phyloP scores from a whole-genome alignment of 2,113 vertebrate genomes.

The Pollachius pollachius region DNA sequence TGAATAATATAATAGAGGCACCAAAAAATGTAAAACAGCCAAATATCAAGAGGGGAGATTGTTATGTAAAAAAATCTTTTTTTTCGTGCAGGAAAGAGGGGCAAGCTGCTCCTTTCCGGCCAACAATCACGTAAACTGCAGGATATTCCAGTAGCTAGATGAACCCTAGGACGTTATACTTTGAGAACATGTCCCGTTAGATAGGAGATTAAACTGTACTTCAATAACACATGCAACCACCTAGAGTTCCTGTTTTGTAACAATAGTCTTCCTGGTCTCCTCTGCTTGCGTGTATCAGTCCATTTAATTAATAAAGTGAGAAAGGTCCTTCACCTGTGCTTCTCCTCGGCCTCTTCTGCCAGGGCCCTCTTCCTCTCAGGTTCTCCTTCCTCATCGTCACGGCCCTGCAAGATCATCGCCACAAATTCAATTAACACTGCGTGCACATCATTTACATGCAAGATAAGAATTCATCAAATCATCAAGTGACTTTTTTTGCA shows the following conservation, averaged over 20 bases:
- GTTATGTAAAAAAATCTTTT: too few relatives aligned
- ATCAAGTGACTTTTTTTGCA: too few relatives aligned
- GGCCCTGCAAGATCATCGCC: constrained; percentile 65
- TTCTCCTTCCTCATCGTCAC: constrained; percentile 68
- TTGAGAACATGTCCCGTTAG: constrained; percentile 2
- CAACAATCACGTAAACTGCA: constrained; percentile 37
- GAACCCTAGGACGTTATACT: constrained; percentile 16
- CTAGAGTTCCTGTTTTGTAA: too few relatives aligned
- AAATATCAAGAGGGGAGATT: too few relatives aligned
- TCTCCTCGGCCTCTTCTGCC: constrained; percentile 68
- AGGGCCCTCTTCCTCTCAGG: constrained; percentile 72
- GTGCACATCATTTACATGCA: background rate
- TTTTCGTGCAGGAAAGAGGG: constrained; percentile 62
- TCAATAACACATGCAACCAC: too few relatives aligned
- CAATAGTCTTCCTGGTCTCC: background rate
- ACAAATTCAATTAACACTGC: background rate
- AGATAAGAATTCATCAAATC: too few relatives aligned
- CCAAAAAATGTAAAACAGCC: too few relatives aligned
- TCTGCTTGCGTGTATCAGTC: background rate
- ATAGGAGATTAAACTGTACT: too few relatives aligned
- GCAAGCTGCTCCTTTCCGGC: constrained; percentile 52
- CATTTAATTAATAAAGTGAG: background rate
- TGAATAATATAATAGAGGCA: too few relatives aligned
- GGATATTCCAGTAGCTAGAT: constrained; percentile 61
- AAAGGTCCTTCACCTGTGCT: constrained; percentile 74